Base-by-base conservation (phyloP, 1,140 invertebrate species). In the Vollenhovia emeryi region DNA sequence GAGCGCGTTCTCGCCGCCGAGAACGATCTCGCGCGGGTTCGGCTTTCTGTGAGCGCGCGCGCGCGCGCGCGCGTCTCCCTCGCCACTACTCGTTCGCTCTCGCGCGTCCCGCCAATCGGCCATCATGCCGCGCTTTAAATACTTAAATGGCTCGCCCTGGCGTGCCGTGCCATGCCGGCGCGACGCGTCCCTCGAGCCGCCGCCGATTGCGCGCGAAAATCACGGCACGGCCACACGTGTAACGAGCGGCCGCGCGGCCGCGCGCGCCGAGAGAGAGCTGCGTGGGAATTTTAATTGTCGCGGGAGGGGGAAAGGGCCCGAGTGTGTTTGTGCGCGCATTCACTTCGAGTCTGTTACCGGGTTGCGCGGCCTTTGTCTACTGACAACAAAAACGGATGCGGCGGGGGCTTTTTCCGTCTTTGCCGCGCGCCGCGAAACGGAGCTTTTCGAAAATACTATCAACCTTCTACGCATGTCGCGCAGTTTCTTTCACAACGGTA, bases 91-190 rank as follows among this genome's bases (percentile, higher is more conserved):
- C n/a, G n/a, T n/a, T n/a, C n/a, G n/a, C n/a, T n/a, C n/a, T n/a
- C n/a, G n/a, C n/a, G n/a, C 89, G 90, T 94, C 93, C 93, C 93
- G 93, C 93, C 93, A 94, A 93, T 91, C 93, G 93, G 75, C 93
- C 93, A 94, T 94, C 85, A 93, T 93, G 87, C 88, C 36, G 90
- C 74, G 86, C 88, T 94, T 94, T 93, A 94, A 94, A 94, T 91
- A 74, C 68, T 90, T 91, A 91, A 91, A 91, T 91, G 87, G 89
- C 89, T 88, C 69, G 60, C 2, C 52, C 64, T n/a, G n/a, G n/a
- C 36, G 48, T 43, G 33, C 6, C 33, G 6, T 6, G 3, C 33
- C 33, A 11, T 52, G 45, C 75, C 60, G 64, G 27, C 18, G 33
- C 33, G 33, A 7, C 33, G 33, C 43, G 48, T 3, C 48, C n/a